These are phyloP conservation scores for Emesis furor DNA, from an alignment of 2,888 invertebrate species.

Conservation along the genomic window DNA sequence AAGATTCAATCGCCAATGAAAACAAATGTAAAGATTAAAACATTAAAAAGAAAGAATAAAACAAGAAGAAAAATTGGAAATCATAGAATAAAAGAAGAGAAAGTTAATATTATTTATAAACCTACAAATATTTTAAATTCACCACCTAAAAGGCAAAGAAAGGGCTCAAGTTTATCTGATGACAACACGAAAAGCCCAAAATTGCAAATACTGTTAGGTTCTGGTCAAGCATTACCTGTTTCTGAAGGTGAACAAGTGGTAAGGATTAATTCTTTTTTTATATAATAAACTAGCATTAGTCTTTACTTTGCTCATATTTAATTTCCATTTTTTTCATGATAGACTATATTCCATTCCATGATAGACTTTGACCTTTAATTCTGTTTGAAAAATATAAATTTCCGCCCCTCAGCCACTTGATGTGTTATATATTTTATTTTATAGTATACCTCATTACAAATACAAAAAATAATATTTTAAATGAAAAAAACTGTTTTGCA, in stretches of 20 bases:
- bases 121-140: slow-evolving; percentile 84
- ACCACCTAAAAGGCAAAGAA: slow-evolving; percentile 82
- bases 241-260: slow-evolving; percentile 93
- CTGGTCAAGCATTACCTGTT: slow-evolving; percentile 90
- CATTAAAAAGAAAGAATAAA: slow-evolving; percentile 68
- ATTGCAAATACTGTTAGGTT: slow-evolving; percentile 90
- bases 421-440: too few relatives aligned
- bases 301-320: too few relatives aligned
- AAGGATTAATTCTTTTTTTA: slow-evolving; percentile 72
- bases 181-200: slow-evolving; percentile 86
- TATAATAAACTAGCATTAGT: background rate
- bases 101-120: slow-evolving; percentile 78
- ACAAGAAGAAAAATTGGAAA: slow-evolving; percentile 85
- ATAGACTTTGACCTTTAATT: too few relatives aligned
- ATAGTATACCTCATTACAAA: too few relatives aligned
- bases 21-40: slow-evolving; percentile 78
- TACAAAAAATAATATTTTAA: too few relatives aligned
- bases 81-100: slow-evolving; percentile 88
- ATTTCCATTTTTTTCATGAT: too few relatives aligned
- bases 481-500: too few relatives aligned
- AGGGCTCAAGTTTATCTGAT: slow-evolving; percentile 84
- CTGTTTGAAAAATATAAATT: too few relatives aligned
- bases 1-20: slow-evolving; percentile 86
- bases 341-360: too few relatives aligned
- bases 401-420: too few relatives aligned